Base-by-base conservation (phyloP, 2,113 vertebrate genomes). In the Periophthalmodon schlosseri region DNA sequence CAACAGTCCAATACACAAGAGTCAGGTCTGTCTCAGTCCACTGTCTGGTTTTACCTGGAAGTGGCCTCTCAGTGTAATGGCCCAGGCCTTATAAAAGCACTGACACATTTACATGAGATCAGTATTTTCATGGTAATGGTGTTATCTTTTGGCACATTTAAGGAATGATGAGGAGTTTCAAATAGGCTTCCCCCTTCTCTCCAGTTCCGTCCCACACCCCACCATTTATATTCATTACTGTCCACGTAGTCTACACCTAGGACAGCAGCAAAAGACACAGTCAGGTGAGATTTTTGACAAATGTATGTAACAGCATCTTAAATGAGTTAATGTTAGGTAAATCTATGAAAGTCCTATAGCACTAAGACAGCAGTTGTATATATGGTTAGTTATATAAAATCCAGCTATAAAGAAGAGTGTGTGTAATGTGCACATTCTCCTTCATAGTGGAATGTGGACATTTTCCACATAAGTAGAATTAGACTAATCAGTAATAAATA, bases 141-240 rank as follows among this genome's bases (percentile, higher is more conserved):
- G 67, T 87, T 86, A 76, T 88, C 81, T 78, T 75, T 73, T 86
- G 81, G 78, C 79, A 86, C 77, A 44, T 87, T 85, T 75, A 13
- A 64, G 49, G 66, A 52, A 77, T 47, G 75, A 77, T 86, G 78
- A 79, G 77, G 65, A 28, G 49, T 73, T 85, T 86, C 72, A 82
- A 72, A 81, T 61, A 50, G 63, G 58, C 24, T 61, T 34, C 39
- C 8, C 49, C 54, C 16, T 18, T 21, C 23, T 60, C 23, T 24
- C 57, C 23, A 60, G 11, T 60, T 60, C 39, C 18, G 3, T 34
- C 49, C 12, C 0, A 68, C 70, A 60, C 68, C 64, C 50, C 68
- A 44, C 50, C 72, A 79, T 80, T 83, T 70, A 82, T 85, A 84
- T 83, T 79, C 77, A 56, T 70, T 61, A 28, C 44, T n/a, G 68